Conservation (phyloP, 2,113 vertebrate species). For the Perca flavescens region DNA sequence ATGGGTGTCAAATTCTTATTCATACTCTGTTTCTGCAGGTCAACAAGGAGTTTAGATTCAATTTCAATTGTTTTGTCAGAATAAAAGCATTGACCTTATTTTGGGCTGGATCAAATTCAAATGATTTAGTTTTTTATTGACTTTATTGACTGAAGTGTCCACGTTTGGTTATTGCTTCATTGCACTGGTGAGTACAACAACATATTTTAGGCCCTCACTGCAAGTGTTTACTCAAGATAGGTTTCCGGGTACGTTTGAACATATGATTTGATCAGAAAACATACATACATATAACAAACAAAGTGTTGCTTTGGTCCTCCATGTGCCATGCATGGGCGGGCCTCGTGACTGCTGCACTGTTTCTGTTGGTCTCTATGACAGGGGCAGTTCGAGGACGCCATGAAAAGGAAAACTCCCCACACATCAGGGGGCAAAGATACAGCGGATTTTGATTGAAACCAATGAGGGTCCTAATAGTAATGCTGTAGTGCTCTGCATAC, state of each 20-base stretch:
- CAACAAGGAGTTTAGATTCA: not conserved
- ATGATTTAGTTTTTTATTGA: not conserved
- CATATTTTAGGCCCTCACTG: not conserved
- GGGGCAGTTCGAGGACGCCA: conserved; percentile 13
- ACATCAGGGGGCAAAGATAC: conserved; percentile 44
- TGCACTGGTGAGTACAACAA: not conserved
- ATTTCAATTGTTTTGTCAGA: conserved; percentile 3
- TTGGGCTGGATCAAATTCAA: not conserved
- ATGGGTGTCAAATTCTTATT: conserved; percentile 22
- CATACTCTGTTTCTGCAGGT: not conserved
- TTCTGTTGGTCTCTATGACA: conserved; percentile 13
- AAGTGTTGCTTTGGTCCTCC: conserved; percentile 21
- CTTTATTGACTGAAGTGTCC: not conserved
- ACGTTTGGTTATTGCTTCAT: conserved; percentile 10
- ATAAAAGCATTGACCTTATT: conserved; percentile 2
- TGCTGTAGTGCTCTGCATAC: conserved; percentile 62
- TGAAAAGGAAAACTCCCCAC: conserved; percentile 28
- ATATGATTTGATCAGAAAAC: conserved; percentile 28
- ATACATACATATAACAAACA: conserved; percentile 1
- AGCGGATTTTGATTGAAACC: conserved; percentile 50
- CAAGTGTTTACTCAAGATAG: conserved; percentile 46
- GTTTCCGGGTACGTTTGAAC: conserved; percentile 16
- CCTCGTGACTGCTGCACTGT: conserved; percentile 18
- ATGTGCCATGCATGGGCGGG: not conserved
- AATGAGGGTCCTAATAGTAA: conserved; percentile 34